Conservation (phyloP, 92 coral and sea anemone genomes). For the Virgularia gustaviana region DNA sequence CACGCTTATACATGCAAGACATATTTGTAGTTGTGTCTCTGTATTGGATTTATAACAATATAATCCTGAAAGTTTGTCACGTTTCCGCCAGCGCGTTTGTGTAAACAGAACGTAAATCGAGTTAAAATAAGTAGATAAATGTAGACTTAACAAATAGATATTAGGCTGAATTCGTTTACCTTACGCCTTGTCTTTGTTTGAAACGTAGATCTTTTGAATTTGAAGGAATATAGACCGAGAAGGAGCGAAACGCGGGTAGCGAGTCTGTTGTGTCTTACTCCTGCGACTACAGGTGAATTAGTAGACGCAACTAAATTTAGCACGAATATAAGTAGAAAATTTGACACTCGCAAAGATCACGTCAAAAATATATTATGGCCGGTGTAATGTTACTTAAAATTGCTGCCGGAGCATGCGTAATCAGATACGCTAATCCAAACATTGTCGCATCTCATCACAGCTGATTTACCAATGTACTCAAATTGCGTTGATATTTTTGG, state of each 20-base stretch:
- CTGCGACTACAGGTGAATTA: slow-evolving; percentile 27
- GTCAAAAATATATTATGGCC: background rate
- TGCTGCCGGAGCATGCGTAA: background rate
- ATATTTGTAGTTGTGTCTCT: background rate
- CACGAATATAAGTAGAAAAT: slow-evolving; percentile 33
- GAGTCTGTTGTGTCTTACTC: slow-evolving; percentile 19
- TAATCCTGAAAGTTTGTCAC: background rate
- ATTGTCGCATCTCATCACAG: background rate
- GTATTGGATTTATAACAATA: background rate
- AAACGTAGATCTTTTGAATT: slow-evolving; percentile 20
- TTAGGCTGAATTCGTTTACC: slow-evolving; percentile 26
- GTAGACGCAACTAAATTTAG: slow-evolving; percentile 37
- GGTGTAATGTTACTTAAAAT: slow-evolving; percentile 24
- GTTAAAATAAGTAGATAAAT: slow-evolving; percentile 10
- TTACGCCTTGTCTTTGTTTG: slow-evolving; percentile 8
- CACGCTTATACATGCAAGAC: background rate
- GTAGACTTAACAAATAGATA: slow-evolving; percentile 4
- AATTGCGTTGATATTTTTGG: no score
- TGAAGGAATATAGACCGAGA: background rate
- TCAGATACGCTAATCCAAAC: background rate
- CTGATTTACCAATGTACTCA: no score
- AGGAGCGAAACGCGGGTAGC: no score
- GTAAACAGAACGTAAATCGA: slow-evolving; percentile 25
- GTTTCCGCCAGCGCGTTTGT: slow-evolving; percentile 25
- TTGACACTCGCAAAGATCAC: slow-evolving; percentile 20